phyloP scores from a whole-genome alignment of 30 jellyfish, hydroid and myxozoan species.

The Kudoa iwatai region DNA sequence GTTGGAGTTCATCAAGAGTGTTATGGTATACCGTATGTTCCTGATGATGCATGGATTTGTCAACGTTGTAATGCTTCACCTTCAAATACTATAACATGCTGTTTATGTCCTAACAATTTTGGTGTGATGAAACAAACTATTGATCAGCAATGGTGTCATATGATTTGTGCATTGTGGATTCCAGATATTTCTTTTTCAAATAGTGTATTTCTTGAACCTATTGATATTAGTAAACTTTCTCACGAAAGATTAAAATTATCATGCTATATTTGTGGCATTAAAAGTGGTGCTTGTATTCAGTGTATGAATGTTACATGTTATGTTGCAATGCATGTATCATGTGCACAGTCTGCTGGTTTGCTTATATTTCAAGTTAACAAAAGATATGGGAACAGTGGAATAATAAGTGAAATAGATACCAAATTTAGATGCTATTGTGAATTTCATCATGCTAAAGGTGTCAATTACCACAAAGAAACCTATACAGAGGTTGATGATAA shows the following conservation, averaged over 20 bases:
- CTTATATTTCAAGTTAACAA: no score
- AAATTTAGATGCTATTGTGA: no score
- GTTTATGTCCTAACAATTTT: constrained; percentile 42
- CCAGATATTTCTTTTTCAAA: constrained; percentile 90
- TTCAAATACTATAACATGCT: constrained; percentile 61
- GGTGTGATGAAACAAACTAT: constrained; percentile 94
- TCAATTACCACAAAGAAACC: no score
- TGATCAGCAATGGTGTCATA: constrained; percentile 73
- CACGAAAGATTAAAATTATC: constrained; percentile 60
- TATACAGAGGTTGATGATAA: no score
- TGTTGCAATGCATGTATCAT: constrained; percentile 71
- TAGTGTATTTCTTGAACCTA: constrained; percentile 74
- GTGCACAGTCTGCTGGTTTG: constrained; percentile 94
- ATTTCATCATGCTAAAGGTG: no score
- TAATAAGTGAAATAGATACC: no score
- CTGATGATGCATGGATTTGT: constrained; percentile 96
- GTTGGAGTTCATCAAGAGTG: constrained; percentile 93
- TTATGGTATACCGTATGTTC: constrained; percentile 89
- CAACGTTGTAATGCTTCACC: constrained; percentile 79
- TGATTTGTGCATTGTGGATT: constrained; percentile 82
- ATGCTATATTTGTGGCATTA: constrained; percentile 48
- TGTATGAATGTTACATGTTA: constrained; percentile 56
- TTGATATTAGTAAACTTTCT: constrained; percentile 50
- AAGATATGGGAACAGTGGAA: no score
- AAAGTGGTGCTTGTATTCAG: constrained; percentile 81